Percentiles rank a stretch among this genome's conserved stretches.
These are phyloP conservation scores for Cryptocheilus praepositus DNA, from an alignment of 2,888 invertebrate species.

Conservation along the genomic window DNA sequence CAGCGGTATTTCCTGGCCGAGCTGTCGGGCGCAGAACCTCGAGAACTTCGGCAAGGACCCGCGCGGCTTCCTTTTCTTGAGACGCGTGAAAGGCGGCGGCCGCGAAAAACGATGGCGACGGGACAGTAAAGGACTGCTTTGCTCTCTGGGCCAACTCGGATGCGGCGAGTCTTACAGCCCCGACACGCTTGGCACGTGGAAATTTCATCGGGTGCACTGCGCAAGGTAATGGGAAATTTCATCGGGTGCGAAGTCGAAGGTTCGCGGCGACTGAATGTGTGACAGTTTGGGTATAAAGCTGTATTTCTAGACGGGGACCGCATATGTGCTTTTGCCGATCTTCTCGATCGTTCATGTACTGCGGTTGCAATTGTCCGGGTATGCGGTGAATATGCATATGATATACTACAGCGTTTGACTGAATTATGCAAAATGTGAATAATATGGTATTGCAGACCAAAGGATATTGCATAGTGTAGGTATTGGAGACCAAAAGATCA, in stretches of 20 bases:
- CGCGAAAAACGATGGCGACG: constrained; percentile 61
- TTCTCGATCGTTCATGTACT: too few species aligned
- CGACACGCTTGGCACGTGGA: constrained; percentile 70
- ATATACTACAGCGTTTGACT: too few species aligned
- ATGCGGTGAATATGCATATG: too few species aligned
- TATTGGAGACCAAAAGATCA: too few species aligned
- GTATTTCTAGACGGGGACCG: too few species aligned
- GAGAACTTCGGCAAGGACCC: constrained; percentile 41
- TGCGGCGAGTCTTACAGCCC: constrained; percentile 67
- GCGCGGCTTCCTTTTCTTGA: constrained; percentile 47
- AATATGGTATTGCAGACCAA: too few species aligned
- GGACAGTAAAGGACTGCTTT: constrained; percentile 63
- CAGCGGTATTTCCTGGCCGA: constrained; percentile 65
- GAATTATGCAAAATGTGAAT: too few species aligned
- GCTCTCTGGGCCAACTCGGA: constrained; percentile 64
- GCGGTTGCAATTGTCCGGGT: too few species aligned
- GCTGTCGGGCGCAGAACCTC: constrained; percentile 50
- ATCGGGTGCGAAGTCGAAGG: constrained; percentile 56
- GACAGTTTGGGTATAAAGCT: too few species aligned
- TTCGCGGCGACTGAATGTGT: background rate
- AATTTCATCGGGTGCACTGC: constrained; percentile 64
- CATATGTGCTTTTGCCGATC: too few species aligned
- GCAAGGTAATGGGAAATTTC: constrained; percentile 71
- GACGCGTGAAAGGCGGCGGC: constrained; percentile 28
- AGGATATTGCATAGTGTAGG: too few species aligned